Evolutionary conservation across 1,140 invertebrate genomes (phyloP).

Genomic region (Drosophila novamexicana): DNA sequence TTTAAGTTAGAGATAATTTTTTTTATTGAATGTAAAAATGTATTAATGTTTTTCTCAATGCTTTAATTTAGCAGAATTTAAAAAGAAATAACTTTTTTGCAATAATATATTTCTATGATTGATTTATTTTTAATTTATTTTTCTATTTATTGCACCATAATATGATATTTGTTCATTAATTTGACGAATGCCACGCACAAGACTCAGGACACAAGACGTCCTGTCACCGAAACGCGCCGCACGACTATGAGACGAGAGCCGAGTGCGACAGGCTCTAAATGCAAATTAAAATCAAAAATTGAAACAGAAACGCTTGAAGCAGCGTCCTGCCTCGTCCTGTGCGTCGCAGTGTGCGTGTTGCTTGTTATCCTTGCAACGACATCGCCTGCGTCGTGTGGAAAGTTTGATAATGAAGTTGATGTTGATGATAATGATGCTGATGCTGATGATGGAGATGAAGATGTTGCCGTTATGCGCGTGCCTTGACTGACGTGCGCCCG

Average conservation of each 20-base stretch:
- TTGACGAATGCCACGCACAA: conserved; percentile 41
- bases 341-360: conserved; percentile 40
- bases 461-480: conserved; percentile 57
- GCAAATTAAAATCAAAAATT: conserved; percentile 79
- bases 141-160: neutral
- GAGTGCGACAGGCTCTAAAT: conserved; percentile 71
- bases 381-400: conserved; percentile 17
- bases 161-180: neutral
- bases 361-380: conserved; percentile 41
- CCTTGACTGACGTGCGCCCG: conserved; percentile 47
- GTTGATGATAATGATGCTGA: conserved; percentile 3
- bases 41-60: no score
- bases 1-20: no score
- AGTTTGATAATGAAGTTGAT: conserved; percentile 11
- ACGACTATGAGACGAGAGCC: conserved; percentile 66
- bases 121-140: conserved; percentile 6
- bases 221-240: conserved; percentile 61
- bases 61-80: no score
- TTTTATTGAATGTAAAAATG: no score
- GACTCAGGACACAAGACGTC: conserved; percentile 66
- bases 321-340: conserved; percentile 37
- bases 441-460: conserved; percentile 26
- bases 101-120: neutral
- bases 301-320: conserved; percentile 57
- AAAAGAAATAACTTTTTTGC: no score